Base-by-base conservation (phyloP, 2,888 invertebrate species). In the Athalia circularis region DNA sequence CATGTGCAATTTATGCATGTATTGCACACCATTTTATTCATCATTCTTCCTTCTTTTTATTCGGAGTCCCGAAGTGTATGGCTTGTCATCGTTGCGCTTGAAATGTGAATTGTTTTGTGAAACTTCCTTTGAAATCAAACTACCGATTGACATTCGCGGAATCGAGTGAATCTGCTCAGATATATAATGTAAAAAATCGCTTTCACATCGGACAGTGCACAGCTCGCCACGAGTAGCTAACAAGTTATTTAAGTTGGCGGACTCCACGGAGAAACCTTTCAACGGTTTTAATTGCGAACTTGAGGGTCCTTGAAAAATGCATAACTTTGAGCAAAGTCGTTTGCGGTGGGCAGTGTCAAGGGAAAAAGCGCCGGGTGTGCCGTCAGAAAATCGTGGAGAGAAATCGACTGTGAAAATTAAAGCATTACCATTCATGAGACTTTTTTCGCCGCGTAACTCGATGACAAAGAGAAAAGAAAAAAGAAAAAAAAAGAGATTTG, bases 311-410 rank as follows among this genome's bases (percentile, higher is more conserved):
- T 59, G 43, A 45, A 47, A 13, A 59, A 47, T 45, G 72, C 72
- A 45, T 59, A 68, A 54, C 52, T 67, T 67, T 67, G 15, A 50
- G 48, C 67, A 29, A 67, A 67, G 65, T 65, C 48, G 48, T 65
- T 47, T 48, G 47, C 11, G n/a, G 62, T 52, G 52, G 11, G 45
- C 6, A 4, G 8, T 47, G 48, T 11, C 47, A 65, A n/a, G 47
- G 5, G 8, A 48, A 5, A 8, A 65, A 65, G 7, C 47, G 15
- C n/a, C 5, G 13, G 43, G 64, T 11, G n/a, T 45, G 43, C 29
- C 2, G 29, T 29, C 2, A n/a, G n/a, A 45, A 64, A 64, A 6
- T 47, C n/a, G 64, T n/a, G 64, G 7, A 47, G 64, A 45, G 64
- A 64, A 45, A 65, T 65, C 15, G 13, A 9, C 48, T 48, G 48